Conservation (phyloP, 2,888 invertebrate genomes). For the Hipparchia sbordonii region DNA sequence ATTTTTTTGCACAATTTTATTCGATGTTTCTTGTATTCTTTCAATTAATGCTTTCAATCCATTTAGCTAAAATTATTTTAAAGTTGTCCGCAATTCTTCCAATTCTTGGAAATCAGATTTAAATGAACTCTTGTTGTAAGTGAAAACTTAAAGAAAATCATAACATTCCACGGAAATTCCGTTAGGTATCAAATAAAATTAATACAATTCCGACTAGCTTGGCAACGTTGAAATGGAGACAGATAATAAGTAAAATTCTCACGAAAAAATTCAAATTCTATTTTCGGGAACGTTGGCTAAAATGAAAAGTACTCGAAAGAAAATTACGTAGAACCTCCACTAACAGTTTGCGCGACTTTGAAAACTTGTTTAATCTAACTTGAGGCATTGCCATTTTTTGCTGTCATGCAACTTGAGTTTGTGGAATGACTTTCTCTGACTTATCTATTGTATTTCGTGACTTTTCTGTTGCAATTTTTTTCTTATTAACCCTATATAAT, state of each 20-base stretch:
- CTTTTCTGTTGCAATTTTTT: neutral
- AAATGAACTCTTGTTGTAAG: neutral
- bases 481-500: too few species aligned
- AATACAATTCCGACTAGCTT: neutral
- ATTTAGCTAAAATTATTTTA: too few species aligned
- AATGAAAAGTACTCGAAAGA: conserved; percentile 40
- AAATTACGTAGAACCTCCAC: conserved; percentile 44
- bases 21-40: too few species aligned
- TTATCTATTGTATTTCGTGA: neutral
- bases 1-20: neutral
- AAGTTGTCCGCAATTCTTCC: too few species aligned
- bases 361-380: conserved; percentile 70
- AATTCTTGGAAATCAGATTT: too few species aligned
- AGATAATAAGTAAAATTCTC: conserved; percentile 26
- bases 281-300: conserved; percentile 34
- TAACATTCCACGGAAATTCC: neutral
- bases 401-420: conserved; percentile 21
- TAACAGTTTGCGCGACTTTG: conserved; percentile 46
- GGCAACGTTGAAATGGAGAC: conserved; percentile 24
- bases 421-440: conserved; percentile 31
- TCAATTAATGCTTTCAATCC: too few species aligned
- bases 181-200: neutral
- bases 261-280: conserved; percentile 5
- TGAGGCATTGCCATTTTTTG: conserved; percentile 56
- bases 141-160: neutral